Percentiles rank a stretch among this genome's conserved stretches.
phyloP scores from a whole-genome alignment of 2,888 invertebrate genomes.

The Coenonympha arcania region DNA sequence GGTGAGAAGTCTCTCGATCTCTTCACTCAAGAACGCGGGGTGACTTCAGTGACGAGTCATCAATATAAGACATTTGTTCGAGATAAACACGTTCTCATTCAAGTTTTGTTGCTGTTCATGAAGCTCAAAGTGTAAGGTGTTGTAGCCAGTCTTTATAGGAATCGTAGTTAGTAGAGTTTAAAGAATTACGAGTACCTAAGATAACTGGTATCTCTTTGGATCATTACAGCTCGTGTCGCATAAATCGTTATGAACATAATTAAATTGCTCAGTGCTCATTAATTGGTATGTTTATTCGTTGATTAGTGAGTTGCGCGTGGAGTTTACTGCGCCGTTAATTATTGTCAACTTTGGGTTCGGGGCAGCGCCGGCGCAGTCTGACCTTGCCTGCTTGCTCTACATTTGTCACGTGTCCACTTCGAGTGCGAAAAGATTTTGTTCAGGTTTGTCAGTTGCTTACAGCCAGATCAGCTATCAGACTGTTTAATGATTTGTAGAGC shows the following conservation, averaged over 20 bases:
- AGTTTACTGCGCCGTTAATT: constrained; percentile 19
- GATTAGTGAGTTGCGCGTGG: constrained; percentile 17
- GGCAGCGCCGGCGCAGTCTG: constrained; percentile 33
- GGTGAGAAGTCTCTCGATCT: not conserved
- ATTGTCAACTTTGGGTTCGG: constrained; percentile 20
- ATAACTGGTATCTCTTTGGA: not conserved
- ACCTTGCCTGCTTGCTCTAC: constrained; percentile 30
- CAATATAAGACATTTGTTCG: too few species aligned
- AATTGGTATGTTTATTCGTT: constrained; percentile 12
- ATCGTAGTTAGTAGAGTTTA: too few species aligned
- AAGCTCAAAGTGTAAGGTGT: too few species aligned
- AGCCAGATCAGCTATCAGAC: too few species aligned
- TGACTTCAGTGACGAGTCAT: not conserved
- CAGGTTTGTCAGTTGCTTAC: not conserved
- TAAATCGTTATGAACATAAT: constrained; percentile 6
- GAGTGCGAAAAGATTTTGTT: not conserved
- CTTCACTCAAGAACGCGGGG: not conserved
- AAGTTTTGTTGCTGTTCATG: too few species aligned
- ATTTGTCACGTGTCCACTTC: constrained; percentile 7
- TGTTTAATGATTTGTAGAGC: too few species aligned
- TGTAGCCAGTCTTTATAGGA: too few species aligned
- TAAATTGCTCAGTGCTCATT: constrained; percentile 11
- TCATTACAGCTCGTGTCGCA: not conserved
- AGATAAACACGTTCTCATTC: too few species aligned
- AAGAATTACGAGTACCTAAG: too few species aligned